A percentile compares a stretch with the other conserved stretches of the same genome.
These are phyloP conservation scores for Amphipyra tragopoginis DNA, from an alignment of 2,888 invertebrate species.

Conservation along the genomic window DNA sequence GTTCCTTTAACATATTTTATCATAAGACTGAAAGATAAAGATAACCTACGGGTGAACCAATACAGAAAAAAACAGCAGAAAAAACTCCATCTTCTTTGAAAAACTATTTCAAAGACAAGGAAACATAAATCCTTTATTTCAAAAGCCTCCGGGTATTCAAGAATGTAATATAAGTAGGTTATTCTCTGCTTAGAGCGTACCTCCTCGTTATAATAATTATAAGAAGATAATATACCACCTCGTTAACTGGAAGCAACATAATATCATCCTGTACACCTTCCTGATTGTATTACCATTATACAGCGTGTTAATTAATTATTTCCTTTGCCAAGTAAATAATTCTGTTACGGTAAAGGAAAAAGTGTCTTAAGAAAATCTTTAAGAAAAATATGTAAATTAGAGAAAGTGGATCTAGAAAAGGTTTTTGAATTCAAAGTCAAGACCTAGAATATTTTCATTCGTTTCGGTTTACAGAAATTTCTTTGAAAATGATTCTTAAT, in stretches of 20 bases:
- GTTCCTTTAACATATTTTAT: too few relatives aligned
- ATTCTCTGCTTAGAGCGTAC: slow-evolving; percentile 1
- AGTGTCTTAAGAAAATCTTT: too few relatives aligned
- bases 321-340: slow-evolving; percentile 14
- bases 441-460: not conserved
- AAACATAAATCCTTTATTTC: slow-evolving; percentile 8
- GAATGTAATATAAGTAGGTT: slow-evolving; percentile 8
- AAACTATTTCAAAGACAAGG: slow-evolving; percentile 1
- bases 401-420: not conserved
- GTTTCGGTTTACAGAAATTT: not conserved
- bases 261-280: slow-evolving; percentile 37
- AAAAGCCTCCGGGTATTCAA: slow-evolving; percentile 4
- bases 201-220: slow-evolving; percentile 31
- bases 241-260: slow-evolving; percentile 41
- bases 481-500: not conserved
- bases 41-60: not conserved
- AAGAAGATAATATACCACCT: slow-evolving; percentile 19
- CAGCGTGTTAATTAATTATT: slow-evolving; percentile 35
- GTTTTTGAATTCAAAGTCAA: not conserved
- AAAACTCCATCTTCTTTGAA: not conserved
- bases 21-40: too few relatives aligned
- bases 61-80: not conserved
- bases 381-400: slow-evolving; percentile 3
- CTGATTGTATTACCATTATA: slow-evolving; percentile 26
- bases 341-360: not conserved